These are phyloP conservation scores for Eleginops maclovinus DNA, from an alignment of 2,113 vertebrate genomes.

Conservation along the genomic window DNA sequence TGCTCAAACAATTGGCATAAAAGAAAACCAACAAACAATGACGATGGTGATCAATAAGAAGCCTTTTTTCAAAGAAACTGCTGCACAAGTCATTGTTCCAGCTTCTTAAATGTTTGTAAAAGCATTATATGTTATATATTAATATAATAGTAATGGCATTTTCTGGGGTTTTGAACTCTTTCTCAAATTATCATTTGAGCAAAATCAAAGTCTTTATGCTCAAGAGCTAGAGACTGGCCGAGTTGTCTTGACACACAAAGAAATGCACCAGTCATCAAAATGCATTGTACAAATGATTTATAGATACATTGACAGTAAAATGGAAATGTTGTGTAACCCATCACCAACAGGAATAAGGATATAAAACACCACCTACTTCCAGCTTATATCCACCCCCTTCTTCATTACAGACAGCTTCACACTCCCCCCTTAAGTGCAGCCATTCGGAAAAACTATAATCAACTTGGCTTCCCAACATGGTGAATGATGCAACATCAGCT, in stretches of 20 bases:
- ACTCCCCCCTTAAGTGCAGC: slow-evolving; percentile 17
- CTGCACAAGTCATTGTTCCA: not conserved
- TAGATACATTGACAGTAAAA: not conserved
- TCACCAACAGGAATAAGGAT: not conserved
- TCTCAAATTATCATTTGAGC: not conserved
- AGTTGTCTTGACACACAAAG: not conserved
- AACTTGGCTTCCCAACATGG: slow-evolving; percentile 19
- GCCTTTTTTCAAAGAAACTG: not conserved
- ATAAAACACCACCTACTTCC: not conserved
- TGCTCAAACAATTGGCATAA: slow-evolving; percentile 6
- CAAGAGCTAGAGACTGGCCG: no score
- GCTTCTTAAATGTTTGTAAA: not conserved
- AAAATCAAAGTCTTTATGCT: no score
- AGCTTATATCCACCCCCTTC: not conserved
- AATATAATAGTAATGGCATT: not conserved
- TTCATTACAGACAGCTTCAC: not conserved
- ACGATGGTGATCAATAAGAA: not conserved
- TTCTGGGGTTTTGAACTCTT: not conserved
- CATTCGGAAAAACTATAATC: slow-evolving; percentile 15
- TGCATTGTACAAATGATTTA: not conserved
- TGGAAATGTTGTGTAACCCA: not conserved
- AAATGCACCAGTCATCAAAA: not conserved
- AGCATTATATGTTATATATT: not conserved
- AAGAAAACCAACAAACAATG: not conserved
- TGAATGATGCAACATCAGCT: slow-evolving; percentile 12